These are phyloP conservation scores for Telmatochromis sp. DNA, from an alignment of 2,113 vertebrate species.

Conservation along the genomic window DNA sequence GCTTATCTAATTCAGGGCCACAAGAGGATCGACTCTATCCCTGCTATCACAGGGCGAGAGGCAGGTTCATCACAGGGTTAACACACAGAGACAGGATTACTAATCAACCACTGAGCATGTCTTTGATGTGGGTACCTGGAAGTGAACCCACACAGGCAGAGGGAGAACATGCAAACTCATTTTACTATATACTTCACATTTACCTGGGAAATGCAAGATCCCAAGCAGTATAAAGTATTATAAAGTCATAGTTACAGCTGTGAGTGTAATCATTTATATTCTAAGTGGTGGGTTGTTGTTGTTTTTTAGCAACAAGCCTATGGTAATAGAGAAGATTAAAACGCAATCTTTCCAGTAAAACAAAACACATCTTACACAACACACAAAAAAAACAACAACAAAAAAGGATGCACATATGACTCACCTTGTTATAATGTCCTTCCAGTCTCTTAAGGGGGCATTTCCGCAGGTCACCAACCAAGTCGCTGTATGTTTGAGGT, in stretches of 20 bases:
- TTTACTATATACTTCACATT: not conserved
- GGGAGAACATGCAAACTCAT: not conserved
- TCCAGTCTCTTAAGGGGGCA: conserved; percentile 74
- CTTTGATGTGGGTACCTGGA: not conserved
- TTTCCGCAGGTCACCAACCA: conserved; percentile 73
- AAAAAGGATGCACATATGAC: not conserved
- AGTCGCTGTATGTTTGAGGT: conserved; percentile 75
- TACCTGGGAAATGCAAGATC: not conserved
- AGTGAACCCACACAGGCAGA: not conserved
- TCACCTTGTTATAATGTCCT: conserved; percentile 76
- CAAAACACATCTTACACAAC: not conserved
- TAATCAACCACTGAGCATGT: not conserved
- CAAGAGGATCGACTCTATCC: not conserved
- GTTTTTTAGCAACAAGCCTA: not conserved
- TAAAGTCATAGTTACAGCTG: not conserved
- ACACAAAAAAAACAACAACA: not conserved
- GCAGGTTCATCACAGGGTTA: not conserved
- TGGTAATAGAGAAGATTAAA: not conserved
- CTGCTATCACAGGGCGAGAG: not conserved
- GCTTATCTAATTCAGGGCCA: not conserved
- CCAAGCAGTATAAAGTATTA: not conserved
- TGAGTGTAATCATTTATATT: not conserved
- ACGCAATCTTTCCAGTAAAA: not conserved
- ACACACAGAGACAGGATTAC: not conserved
- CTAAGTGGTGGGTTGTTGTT: not conserved